phyloP scores from a whole-genome alignment of 2,113 vertebrate species.

The Ochotona princeps region DNA sequence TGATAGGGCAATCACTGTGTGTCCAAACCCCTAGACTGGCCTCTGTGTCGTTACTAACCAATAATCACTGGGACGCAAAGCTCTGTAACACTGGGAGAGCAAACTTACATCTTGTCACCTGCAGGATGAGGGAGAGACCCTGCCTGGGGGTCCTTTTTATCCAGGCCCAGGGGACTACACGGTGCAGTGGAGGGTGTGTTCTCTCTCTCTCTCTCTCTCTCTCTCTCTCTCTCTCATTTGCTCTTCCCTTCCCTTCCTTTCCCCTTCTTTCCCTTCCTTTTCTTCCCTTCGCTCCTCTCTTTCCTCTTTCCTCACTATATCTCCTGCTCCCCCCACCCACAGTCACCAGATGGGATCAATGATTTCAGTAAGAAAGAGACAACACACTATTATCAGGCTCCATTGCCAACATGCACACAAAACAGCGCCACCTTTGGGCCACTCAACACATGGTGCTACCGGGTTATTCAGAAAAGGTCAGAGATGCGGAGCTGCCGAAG shows the following conservation, averaged over 20 bases:
- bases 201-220: background rate
- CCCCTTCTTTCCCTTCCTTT: no score
- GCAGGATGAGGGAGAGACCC: accelerated
- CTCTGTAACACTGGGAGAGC: background rate
- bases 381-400: no score
- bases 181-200: accelerated
- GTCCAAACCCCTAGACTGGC: background rate
- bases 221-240: no score
- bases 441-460: no score
- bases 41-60: background rate
- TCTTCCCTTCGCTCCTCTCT: no score
- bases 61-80: accelerated
- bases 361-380: background rate
- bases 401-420: accelerated
- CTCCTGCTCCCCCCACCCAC: no score
- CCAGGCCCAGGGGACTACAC: no score
- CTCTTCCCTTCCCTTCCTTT: no score
- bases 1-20: background rate
- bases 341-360: background rate
- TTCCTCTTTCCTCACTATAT: no score
- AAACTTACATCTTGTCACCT: background rate
- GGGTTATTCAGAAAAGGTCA: background rate
- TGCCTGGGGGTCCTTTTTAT: background rate
- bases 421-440: accelerated
- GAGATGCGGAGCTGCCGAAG: background rate